phyloP scores from a whole-genome alignment of 2,888 invertebrate genomes.

The Epirrhoe alternata region DNA sequence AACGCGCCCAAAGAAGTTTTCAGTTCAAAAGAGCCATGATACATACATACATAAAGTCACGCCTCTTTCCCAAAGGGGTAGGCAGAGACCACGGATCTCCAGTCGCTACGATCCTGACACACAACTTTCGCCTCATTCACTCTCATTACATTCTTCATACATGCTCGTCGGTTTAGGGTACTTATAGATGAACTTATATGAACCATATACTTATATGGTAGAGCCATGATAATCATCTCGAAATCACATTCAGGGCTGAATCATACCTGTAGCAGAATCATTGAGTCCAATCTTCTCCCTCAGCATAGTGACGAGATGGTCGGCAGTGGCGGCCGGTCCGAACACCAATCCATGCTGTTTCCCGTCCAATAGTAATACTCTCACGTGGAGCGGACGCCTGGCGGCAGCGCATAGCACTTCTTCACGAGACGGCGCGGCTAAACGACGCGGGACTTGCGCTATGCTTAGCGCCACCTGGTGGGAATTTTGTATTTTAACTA shows the following conservation, averaged over 20 bases:
- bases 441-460: constrained; percentile 88
- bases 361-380: constrained; percentile 96
- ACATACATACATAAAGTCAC: too few relatives aligned
- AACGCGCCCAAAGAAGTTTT: too few relatives aligned
- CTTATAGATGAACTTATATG: too few relatives aligned
- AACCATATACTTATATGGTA: too few relatives aligned
- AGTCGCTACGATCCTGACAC: too few relatives aligned
- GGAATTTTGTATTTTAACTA: background rate
- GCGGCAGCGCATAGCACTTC: constrained; percentile 97
- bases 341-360: constrained; percentile 98
- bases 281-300: constrained; percentile 95
- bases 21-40: too few relatives aligned
- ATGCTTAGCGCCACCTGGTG: constrained; percentile 76
- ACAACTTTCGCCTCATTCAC: too few relatives aligned
- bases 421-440: constrained; percentile 96
- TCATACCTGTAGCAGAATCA: constrained; percentile 88
- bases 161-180: too few relatives aligned
- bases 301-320: constrained; percentile 94
- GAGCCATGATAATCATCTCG: too few relatives aligned
- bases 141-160: too few relatives aligned
- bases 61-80: too few relatives aligned
- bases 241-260: background rate
- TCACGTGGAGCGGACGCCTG: constrained; percentile 94
- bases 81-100: too few relatives aligned
- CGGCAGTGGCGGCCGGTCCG: constrained; percentile 96